These are phyloP conservation scores for Dastarcus helophoroides DNA, from an alignment of 2,888 invertebrate species.

Conservation along the genomic window DNA sequence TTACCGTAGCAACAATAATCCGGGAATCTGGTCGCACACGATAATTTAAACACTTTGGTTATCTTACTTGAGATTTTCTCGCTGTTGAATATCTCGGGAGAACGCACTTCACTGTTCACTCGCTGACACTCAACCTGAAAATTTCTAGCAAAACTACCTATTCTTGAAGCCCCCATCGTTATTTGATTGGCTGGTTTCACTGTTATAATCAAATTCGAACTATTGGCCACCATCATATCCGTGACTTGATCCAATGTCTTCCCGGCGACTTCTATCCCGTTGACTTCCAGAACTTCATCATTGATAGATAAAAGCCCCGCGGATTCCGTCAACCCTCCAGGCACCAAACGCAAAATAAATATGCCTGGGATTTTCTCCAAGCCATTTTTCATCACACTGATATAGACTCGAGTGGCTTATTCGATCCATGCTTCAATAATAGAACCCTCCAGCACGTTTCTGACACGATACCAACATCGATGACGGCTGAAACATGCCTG, in stretches of 20 bases:
- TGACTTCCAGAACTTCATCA: conserved; percentile 98
- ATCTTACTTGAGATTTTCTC: too few species aligned
- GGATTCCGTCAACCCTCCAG: conserved; percentile 93
- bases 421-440: conserved; percentile 92
- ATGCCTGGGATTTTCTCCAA: conserved; percentile 89
- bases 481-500: conserved; percentile 96
- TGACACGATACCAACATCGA: conserved; percentile 97
- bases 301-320: conserved; percentile 96
- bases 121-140: too few species aligned
- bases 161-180: conserved; percentile 53
- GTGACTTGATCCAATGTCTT: conserved; percentile 98
- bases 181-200: conserved; percentile 98
- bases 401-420: conserved; percentile 91
- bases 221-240: conserved; percentile 99
- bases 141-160: conserved; percentile 64
- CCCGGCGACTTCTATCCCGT: conserved; percentile 96
- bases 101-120: too few species aligned
- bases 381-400: conserved; percentile 74
- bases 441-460: conserved; percentile 93
- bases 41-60: too few species aligned
- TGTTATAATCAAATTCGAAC: conserved; percentile 95
- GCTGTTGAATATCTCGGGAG: too few species aligned
- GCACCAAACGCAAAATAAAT: conserved; percentile 93
- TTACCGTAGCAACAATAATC: too few species aligned
- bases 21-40: too few species aligned